A percentile compares a stretch with the other conserved stretches of the same genome.
Evolutionary conservation across 2,113 vertebrate species (phyloP).

Genomic region (Benitochromis conjunctus): DNA sequence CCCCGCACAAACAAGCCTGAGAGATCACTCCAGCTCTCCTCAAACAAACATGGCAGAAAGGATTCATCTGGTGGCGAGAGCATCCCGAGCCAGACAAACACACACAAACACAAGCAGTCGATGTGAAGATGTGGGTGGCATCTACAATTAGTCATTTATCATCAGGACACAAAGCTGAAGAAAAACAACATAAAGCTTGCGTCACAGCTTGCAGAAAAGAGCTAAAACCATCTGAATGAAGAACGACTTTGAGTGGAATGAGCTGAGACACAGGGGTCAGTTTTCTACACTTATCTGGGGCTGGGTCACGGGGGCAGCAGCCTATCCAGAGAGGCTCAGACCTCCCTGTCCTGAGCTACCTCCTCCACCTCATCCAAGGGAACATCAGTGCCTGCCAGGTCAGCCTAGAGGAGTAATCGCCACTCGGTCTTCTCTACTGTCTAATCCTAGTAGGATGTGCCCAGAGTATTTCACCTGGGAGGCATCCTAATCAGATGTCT

Average conservation of each 20-base stretch:
- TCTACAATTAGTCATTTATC: constrained; percentile 9
- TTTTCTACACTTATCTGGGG: not conserved
- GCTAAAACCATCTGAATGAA: not conserved
- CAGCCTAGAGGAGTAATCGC: not conserved
- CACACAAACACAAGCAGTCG: not conserved
- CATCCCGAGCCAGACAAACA: not conserved
- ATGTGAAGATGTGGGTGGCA: not conserved
- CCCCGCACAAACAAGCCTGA: not conserved
- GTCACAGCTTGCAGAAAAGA: not conserved
- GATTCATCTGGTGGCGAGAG: not conserved
- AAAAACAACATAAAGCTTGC: not conserved
- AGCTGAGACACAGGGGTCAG: not conserved
- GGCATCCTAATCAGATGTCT: not conserved
- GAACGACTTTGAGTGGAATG: not conserved
- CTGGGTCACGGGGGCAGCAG: not conserved
- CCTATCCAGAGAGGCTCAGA: not conserved
- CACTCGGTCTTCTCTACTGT: not conserved
- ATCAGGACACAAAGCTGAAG: not conserved
- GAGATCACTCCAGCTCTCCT: constrained; percentile 2
- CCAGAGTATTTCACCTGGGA: not conserved
- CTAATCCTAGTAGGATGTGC: not conserved
- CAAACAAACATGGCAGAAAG: constrained; percentile 8
- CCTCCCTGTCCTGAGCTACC: not conserved
- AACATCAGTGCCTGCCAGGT: not conserved
- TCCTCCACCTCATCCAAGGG: not conserved